Base-by-base conservation (phyloP, 1,140 invertebrate genomes). In the Acromyrmex echinatior region DNA sequence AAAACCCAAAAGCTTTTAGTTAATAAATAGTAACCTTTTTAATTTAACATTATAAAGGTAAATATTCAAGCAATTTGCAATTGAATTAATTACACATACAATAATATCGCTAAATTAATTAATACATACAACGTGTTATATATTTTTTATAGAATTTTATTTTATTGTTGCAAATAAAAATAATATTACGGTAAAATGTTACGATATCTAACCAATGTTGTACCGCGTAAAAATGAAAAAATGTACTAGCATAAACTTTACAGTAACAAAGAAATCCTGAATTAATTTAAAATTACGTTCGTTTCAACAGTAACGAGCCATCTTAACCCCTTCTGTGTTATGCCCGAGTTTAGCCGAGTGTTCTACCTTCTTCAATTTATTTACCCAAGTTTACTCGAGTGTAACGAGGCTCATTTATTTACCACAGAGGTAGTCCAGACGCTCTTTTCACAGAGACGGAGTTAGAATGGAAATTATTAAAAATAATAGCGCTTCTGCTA, bases 251-350 rank as follows among this genome's bases (percentile, higher is more conserved):
- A 60, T 84, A 76, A 76, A 84, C 80, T 45, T 62, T 60, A 25
- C 53, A 58, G 39, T 16, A 62, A 45, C 56, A 84, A 84, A 84
- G 70, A 84, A 84, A 84, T 84, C 39, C 56, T 35, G 80, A 74
- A 84, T 84, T 84, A 84, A 84, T 84, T 74, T 84, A 62, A 74
- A 84, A 84, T 90, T 81, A 88, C 78, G 58, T 80, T 88, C 68
- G 63, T 90, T 87, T 85, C 53, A 76, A 63, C 63, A 86, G 60
- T 76, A 86, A 70, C 78, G 65, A 81, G 74, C 80, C 39, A 86
- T 88, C 81, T 89, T 85, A 84, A 84, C 80, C 80, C 80, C 70
- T 74, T 84, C 80, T 84, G 39, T 76, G 56, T 84, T 84, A 84
- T 84, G 70, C 56, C 70, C 80, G 80, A 84, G 80, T 84, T 80